Conservation (phyloP, 2,797 vertebrate species). For the Anableps anableps region DNA sequence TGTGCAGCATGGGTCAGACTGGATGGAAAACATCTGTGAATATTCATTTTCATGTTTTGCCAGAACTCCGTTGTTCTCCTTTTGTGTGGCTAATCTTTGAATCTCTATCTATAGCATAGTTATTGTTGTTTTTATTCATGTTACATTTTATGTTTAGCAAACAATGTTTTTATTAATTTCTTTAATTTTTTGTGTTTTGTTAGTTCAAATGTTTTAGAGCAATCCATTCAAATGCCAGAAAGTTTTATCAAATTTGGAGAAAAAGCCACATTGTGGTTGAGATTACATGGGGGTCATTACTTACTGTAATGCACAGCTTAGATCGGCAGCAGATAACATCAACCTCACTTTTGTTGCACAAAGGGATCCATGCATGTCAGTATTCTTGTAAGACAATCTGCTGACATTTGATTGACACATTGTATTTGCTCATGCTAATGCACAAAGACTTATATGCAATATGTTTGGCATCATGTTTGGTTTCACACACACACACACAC, state of each 20-base stretch:
- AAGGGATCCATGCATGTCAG: not conserved
- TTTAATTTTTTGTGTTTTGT: not conserved
- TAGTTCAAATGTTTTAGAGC: not conserved
- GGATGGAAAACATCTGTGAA: not conserved
- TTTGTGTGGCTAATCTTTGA: not conserved
- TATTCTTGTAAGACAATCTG: slow-evolving; percentile 2
- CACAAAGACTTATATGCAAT: slow-evolving; percentile 1
- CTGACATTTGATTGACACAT: slow-evolving; percentile 5
- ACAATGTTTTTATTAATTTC: not conserved
- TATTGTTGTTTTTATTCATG: not conserved
- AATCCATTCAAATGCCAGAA: too few species aligned
- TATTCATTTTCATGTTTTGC: not conserved
- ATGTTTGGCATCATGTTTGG: slow-evolving; percentile 26
- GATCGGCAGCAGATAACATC: not conserved
- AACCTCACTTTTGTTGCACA: not conserved
- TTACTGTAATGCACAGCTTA: not conserved
- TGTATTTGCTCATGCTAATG: slow-evolving; percentile 6
- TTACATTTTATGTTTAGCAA: not conserved
- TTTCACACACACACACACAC: slow-evolving; percentile 15
- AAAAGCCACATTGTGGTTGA: not conserved
- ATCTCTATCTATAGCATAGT: not conserved
- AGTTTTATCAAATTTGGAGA: not conserved
- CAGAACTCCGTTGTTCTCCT: not conserved
- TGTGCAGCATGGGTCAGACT: too few species aligned
- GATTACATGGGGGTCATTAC: not conserved